Conservation (phyloP, 2,888 invertebrate genomes). For the Peribatodes rhomboidaria region DNA sequence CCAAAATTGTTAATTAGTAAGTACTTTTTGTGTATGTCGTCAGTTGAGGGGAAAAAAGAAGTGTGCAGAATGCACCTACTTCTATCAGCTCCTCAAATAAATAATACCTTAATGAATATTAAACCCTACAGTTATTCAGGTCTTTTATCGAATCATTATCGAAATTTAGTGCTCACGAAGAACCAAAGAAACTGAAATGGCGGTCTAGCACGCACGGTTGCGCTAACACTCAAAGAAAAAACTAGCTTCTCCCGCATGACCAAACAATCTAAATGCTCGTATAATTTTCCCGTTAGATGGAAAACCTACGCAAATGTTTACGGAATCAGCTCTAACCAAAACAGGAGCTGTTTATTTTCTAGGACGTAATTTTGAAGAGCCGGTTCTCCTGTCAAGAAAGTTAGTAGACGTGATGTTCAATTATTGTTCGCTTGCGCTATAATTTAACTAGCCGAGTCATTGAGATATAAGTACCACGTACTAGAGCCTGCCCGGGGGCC, state of each 20-base stretch:
- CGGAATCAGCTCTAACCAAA: slow-evolving; percentile 17
- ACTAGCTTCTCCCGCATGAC: slow-evolving; percentile 23
- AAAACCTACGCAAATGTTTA: slow-evolving; percentile 29
- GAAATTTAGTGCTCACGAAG: not conserved
- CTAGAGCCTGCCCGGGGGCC: no score
- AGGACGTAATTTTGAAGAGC: no score
- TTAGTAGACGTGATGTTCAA: no score
- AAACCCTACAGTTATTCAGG: not conserved
- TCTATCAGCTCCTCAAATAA: no score
- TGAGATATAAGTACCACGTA: no score
- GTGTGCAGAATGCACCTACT: no score
- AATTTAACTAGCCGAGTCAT: no score
- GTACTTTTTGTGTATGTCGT: no score
- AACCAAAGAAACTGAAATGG: slow-evolving; percentile 6
- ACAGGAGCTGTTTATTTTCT: slow-evolving; percentile 1
- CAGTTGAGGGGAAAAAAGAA: no score
- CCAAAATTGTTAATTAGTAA: no score
- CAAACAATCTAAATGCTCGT: slow-evolving; percentile 18
- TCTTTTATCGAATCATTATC: not conserved
- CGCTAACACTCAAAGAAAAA: slow-evolving; percentile 9
- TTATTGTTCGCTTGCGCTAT: no score
- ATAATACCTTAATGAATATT: not conserved
- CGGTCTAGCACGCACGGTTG: slow-evolving; percentile 5
- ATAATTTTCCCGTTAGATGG: slow-evolving; percentile 14
- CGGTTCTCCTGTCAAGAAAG: no score